Evolutionary conservation across 2,888 invertebrate genomes (phyloP).

Genomic region (Sialis fuliginosa): DNA sequence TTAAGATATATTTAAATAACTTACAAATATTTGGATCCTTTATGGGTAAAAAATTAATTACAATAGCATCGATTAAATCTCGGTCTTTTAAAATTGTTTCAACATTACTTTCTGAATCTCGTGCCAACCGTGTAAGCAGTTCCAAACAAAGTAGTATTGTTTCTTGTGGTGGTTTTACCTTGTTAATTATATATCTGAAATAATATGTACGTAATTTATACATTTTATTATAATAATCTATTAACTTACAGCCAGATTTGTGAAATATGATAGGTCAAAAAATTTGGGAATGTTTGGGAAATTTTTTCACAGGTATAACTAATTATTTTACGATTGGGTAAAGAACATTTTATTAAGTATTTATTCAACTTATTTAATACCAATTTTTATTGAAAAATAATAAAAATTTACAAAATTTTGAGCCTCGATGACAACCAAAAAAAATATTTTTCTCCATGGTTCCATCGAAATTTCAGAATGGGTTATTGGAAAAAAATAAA

Average conservation of each 20-base stretch:
- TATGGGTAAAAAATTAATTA: conserved; percentile 37
- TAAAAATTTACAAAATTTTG: too few species aligned
- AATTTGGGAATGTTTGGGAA: too few species aligned
- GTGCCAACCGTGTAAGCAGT: conserved; percentile 57
- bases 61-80: conserved; percentile 41
- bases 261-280: too few species aligned
- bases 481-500: background rate
- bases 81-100: conserved; percentile 41
- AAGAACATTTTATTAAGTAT: too few species aligned
- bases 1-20: background rate
- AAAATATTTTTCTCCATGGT: too few species aligned
- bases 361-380: too few species aligned
- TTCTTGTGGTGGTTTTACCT: conserved; percentile 47
- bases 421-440: too few species aligned
- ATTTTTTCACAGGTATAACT: too few species aligned
- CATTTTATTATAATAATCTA: background rate
- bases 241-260: background rate
- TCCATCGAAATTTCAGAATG: too few species aligned
- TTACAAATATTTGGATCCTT: conserved; percentile 10
- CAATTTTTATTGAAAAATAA: too few species aligned
- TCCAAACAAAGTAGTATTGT: conserved; percentile 59
- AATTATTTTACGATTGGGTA: too few species aligned
- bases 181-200: conserved; percentile 55
- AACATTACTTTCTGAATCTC: conserved; percentile 55
- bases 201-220: conserved; percentile 3